Evolutionary conservation across 2,113 vertebrate genomes (phyloP).

Genomic region (human): GRCh38 chr6:88492001-88492500

Average conservation of each 20-base stretch:
- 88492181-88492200: neutral
- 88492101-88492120: neutral
- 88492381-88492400: neutral
- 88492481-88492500: neutral
- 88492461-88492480: constrained; percentile 9
- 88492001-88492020: neutral
- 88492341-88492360: neutral
- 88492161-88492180: neutral
- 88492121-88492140: neutral
- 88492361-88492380: neutral
- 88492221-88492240: neutral
- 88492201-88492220: neutral
- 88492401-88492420: neutral
- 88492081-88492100: neutral
- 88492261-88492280: constrained; percentile 1
- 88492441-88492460: neutral
- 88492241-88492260: constrained; percentile 8
- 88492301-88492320: neutral
- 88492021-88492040: neutral
- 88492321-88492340: neutral
- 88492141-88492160: neutral
- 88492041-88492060: neutral
- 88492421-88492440: neutral
- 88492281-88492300: neutral
- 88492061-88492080: constrained; percentile 32